Evolutionary conservation across 2,797 vertebrate species (phyloP), one percentile per base, ranked within the genome.

Genomic region (Centroberyx gerrardi): DNA sequence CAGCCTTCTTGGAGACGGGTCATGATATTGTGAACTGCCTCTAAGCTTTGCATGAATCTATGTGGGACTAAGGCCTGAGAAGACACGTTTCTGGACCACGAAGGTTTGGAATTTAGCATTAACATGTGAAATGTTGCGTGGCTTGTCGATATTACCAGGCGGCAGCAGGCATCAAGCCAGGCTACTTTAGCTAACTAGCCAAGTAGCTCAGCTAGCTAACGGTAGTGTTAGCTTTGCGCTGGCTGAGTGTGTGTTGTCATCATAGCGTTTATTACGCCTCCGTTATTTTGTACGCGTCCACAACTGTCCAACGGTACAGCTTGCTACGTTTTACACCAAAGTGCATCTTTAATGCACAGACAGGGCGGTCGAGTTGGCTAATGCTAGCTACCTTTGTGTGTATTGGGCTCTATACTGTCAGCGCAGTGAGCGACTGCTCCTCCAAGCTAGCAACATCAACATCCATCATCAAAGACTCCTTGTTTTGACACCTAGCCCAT

Each of bases 111-210:
- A 22, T 74, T 70, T 53, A 33, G 29, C 58, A 60, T 81, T 44
- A 81, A 82, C 87, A 60, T 55, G 83, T 87, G 90, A 92, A 83
- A 93, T 92, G 92, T 82, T 81, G 86, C 87, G 86, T 78, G 83
- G 68, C 80, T 88, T 83, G 74, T 87, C 76, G 59, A 76, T 72
- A 63, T 80, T 87, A 91, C 74, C 90, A 92, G 76, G 87, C 75
- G 84, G 87, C 73, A 61, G 81, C 79, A 76, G 74, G 79, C 76
- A 78, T 68, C 74, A 72, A 92, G 72, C 92, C 90, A 80, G 90
- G 92, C 82, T 93, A 93, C 85, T 29, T 3, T 46, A 70, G 84
- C 78, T 73, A 86, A 72, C 72, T 51, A 64, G 74, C 78, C 49
- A 27, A 68, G 77, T 72, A 72, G 76, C 79, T 61, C 72, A 18